phyloP scores from a whole-genome alignment of 2,113 vertebrate genomes.

The Eptesicus fuscus region DNA sequence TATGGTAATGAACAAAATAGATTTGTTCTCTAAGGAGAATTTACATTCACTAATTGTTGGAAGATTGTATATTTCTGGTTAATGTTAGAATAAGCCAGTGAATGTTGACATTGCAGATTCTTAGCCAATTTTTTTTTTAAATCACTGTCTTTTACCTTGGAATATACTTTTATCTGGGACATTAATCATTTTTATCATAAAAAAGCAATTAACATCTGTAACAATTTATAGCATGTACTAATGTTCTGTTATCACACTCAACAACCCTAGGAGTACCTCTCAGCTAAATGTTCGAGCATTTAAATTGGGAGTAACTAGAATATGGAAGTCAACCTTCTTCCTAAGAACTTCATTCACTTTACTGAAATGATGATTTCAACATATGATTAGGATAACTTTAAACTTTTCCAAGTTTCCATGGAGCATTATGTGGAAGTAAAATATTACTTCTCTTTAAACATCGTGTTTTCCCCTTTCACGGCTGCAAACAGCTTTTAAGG shows the following conservation, averaged over 20 bases:
- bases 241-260: not conserved
- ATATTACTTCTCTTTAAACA: not conserved
- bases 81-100: not conserved
- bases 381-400: not conserved
- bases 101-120: not conserved
- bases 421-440: not conserved
- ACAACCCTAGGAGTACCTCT: not conserved
- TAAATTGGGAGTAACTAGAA: not conserved
- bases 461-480: not conserved
- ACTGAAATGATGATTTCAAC: not conserved
- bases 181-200: not conserved
- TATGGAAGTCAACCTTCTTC: not conserved
- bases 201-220: not conserved
- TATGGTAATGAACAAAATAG: not conserved
- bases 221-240: not conserved
- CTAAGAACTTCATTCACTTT: not conserved
- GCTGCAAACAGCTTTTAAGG: not conserved
- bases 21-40: not conserved
- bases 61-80: not conserved
- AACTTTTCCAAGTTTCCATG: not conserved
- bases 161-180: not conserved
- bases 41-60: not conserved
- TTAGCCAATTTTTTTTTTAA: not conserved
- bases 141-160: not conserved
- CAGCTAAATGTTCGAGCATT: not conserved